phyloP scores from a whole-genome alignment of 2,888 invertebrate genomes.

The Pinctada fucata region DNA sequence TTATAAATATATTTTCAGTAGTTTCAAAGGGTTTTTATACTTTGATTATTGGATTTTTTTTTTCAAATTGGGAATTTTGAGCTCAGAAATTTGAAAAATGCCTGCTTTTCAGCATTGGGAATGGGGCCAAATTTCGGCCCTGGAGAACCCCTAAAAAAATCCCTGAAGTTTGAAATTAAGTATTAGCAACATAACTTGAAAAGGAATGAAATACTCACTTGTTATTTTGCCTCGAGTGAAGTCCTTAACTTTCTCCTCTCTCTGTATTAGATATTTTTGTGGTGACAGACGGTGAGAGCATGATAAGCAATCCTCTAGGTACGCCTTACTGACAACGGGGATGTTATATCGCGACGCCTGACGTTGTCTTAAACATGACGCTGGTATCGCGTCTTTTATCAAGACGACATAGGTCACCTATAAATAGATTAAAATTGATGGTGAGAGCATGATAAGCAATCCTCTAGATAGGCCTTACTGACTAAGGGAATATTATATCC shows the following conservation, averaged over 20 bases:
- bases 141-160: too few species aligned
- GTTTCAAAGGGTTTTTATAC: too few species aligned
- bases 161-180: too few species aligned
- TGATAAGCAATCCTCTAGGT: slow-evolving; percentile 46
- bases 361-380: slow-evolving; percentile 45
- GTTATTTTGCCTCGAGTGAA: slow-evolving; percentile 52
- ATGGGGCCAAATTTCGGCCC: too few species aligned
- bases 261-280: slow-evolving; percentile 26
- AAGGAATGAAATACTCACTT: too few species aligned
- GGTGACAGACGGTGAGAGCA: slow-evolving; percentile 38
- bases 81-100: too few species aligned
- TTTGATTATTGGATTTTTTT: too few species aligned
- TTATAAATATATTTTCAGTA: too few species aligned
- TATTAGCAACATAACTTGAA: too few species aligned
- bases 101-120: too few species aligned
- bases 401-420: slow-evolving; percentile 51
- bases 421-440: neutral
- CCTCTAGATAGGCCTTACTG: slow-evolving; percentile 47
- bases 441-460: slow-evolving; percentile 42
- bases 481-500: slow-evolving; percentile 48
- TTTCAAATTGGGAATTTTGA: too few species aligned
- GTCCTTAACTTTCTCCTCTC: slow-evolving; percentile 35
- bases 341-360: slow-evolving; percentile 45
- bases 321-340: slow-evolving; percentile 48
- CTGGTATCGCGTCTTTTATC: slow-evolving; percentile 45